Base-by-base conservation (phyloP, 2,888 invertebrate species). In the Choreutis nemorana region DNA sequence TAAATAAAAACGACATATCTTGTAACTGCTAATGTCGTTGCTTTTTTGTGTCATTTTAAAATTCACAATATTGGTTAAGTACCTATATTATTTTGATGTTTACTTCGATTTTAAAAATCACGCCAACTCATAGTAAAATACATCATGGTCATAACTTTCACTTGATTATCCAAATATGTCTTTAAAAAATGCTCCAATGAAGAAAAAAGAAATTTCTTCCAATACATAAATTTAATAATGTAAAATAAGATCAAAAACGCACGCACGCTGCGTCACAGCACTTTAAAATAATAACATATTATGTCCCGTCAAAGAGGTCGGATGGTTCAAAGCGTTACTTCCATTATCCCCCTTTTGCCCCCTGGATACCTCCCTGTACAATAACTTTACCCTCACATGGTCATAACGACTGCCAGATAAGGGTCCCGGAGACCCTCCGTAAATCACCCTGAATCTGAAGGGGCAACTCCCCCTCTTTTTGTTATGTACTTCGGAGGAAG, bases 331-430 rank as follows among this genome's bases (percentile, higher is more conserved):
- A 51, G 42, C 35, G 36, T 34, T 23, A 28, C 32, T 6, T 32
- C 12, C 30, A 13, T 16, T 34, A 40, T 39, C 47, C 45, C 47
- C 53, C 44, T 43, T 36, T 44, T 47, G 49, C 54, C 45, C 45
- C 55, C 53, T 48, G 37, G 45, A 48, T 48, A 46, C 52, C 50
- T n/a, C n/a, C n/a, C n/a, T n/a, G 57, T 55, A 66, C 66, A 64
- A 66, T 68, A 67, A 63, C 67, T 62, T 58, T 70, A 59, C 73
- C 73, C 77, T 78, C 77, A 78, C 77, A 78, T 78, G 78, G 78
- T 78, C 78, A 78, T 77, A 77, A 77, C 77, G 73, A 68, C 67
- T n/a, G 52, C 62, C 55, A 62, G 77, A 77, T 77, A 78, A 78
- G 78, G 78, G 75, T 68, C 72, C 60, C 59, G 44, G 51, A 65